Conservation (phyloP, 2,797 vertebrate genomes). For the Macrochelys suwanniensis region DNA sequence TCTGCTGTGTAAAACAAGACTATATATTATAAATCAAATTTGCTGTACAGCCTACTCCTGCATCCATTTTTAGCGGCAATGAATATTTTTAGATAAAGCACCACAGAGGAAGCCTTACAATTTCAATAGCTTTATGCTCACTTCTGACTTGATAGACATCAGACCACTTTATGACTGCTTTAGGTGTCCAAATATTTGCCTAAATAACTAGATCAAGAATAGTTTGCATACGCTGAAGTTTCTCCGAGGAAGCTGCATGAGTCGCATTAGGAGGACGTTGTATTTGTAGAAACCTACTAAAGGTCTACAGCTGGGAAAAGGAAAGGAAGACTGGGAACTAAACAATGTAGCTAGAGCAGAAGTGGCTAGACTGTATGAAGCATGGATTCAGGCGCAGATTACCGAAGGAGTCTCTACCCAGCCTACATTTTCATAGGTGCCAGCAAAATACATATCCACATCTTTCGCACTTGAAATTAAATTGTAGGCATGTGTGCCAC, state of each 20-base stretch:
- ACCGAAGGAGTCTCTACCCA: background rate
- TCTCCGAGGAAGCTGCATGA: conserved; percentile 36
- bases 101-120: background rate
- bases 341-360: background rate
- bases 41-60: background rate
- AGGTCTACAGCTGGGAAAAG: conserved; percentile 24
- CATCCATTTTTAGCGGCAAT: conserved; percentile 11
- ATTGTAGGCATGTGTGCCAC: no score
- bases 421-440: background rate
- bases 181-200: conserved; percentile 76
- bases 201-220: conserved; percentile 61
- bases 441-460: background rate
- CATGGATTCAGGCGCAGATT: background rate
- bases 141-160: conserved; percentile 54
- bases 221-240: conserved; percentile 59
- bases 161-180: conserved; percentile 22
- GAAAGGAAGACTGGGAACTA: background rate
- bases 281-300: conserved; percentile 28
- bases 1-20: background rate
- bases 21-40: background rate
- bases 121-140: conserved; percentile 20
- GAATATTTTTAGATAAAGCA: conserved; percentile 26
- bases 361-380: background rate
- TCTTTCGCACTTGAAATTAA: background rate
- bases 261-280: background rate